A percentile compares a stretch with the other conserved stretches of the same genome.
Conservation (phyloP, 2,888 invertebrate species). For the Epinotia bilunana region DNA sequence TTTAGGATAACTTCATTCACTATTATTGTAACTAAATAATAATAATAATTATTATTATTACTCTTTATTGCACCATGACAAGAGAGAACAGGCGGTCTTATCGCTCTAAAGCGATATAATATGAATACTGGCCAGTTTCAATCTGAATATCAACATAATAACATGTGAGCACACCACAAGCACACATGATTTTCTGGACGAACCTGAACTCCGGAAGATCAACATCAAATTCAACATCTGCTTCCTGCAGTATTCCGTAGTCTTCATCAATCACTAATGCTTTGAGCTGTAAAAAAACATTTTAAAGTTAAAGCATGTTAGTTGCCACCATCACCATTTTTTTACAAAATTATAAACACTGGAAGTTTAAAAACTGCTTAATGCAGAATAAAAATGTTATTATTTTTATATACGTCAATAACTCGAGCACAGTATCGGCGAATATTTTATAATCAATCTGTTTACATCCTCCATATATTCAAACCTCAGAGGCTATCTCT, state of each 20-base stretch:
- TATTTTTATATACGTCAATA: not conserved
- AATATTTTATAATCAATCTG: constrained; percentile 3
- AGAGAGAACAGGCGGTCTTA: too few relatives aligned
- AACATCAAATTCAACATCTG: constrained; percentile 94
- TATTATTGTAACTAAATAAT: too few relatives aligned
- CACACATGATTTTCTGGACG: constrained; percentile 4
- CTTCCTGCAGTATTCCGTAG: constrained; percentile 89
- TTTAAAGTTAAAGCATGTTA: not conserved
- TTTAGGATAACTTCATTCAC: too few relatives aligned
- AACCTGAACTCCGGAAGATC: constrained; percentile 97
- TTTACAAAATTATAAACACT: not conserved
- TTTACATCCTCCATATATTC: too few relatives aligned
- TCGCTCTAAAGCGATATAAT: too few relatives aligned
- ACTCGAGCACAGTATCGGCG: not conserved
- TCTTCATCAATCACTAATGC: constrained; percentile 91
- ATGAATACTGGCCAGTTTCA: too few relatives aligned
- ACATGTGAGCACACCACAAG: too few relatives aligned
- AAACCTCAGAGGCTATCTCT: constrained; percentile 33
- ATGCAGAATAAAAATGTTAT: not conserved
- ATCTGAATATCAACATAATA: too few relatives aligned
- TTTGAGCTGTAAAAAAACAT: constrained; percentile 89
- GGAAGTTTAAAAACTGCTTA: not conserved
- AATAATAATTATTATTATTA: too few relatives aligned
- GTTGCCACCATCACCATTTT: not conserved
- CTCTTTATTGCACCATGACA: too few relatives aligned